Evolutionary conservation across 2,888 invertebrate species (phyloP).

Genomic region (Nemotelus pantherinus): DNA sequence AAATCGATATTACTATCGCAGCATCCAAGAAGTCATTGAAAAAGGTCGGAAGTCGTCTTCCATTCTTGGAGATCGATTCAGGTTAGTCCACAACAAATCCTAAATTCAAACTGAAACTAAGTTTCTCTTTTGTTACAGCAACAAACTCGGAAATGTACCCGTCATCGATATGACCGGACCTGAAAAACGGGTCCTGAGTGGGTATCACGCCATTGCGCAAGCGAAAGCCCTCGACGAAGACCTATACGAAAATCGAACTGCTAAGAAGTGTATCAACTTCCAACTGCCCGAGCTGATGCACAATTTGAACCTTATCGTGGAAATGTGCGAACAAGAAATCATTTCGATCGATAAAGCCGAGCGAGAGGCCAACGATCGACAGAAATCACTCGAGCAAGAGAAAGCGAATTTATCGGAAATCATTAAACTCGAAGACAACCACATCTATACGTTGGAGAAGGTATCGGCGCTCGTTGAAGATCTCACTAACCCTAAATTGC

Average conservation of each 20-base stretch:
- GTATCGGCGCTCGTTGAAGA: slow-evolving; percentile 75
- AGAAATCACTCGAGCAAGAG: slow-evolving; percentile 83
- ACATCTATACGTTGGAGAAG: slow-evolving; percentile 76
- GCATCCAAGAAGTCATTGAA: slow-evolving; percentile 89
- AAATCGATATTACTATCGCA: slow-evolving; percentile 82
- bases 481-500: slow-evolving; percentile 62
- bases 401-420: slow-evolving; percentile 74
- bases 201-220: slow-evolving; percentile 90
- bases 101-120: background rate
- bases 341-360: slow-evolving; percentile 83
- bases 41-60: slow-evolving; percentile 75
- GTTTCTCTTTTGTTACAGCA: slow-evolving; percentile 59
- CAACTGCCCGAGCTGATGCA: slow-evolving; percentile 89
- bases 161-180: slow-evolving; percentile 99
- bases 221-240: slow-evolving; percentile 68
- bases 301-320: slow-evolving; percentile 90
- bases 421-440: slow-evolving; percentile 76
- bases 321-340: slow-evolving; percentile 95
- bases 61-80: slow-evolving; percentile 58
- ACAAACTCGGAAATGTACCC: slow-evolving; percentile 85
- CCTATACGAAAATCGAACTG: slow-evolving; percentile 73
- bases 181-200: slow-evolving; percentile 89
- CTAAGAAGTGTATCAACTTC: slow-evolving; percentile 74
- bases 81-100: slow-evolving; percentile 48
- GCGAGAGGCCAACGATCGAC: slow-evolving; percentile 80